Evolutionary conservation across 2,113 vertebrate species (phyloP), one percentile per base, ranked within the genome.

Genomic region (Sinocyclocheilus rhinocerous): DNA sequence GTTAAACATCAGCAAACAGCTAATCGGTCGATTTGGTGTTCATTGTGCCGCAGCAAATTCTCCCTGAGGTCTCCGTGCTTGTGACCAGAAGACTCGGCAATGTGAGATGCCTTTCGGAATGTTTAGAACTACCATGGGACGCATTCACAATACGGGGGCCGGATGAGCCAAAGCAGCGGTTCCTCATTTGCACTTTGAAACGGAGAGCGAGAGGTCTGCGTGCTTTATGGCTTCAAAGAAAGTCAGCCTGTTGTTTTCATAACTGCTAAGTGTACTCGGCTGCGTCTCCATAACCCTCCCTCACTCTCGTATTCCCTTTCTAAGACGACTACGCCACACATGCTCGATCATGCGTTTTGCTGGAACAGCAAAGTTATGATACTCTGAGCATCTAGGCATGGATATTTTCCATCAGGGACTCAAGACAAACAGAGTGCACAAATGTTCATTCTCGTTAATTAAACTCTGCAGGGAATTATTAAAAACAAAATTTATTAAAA

Each of bases 1-100:
- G 39, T 39, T 85, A 11, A 81, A 75, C 90, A 82, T 91, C 93
- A 76, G 90, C 93, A 91, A 93, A 93, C 86, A 92, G 76, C 67
- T 65, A 57, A 83, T 76, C 61, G 75, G 84, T 18, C 73, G 45
- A 26, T 90, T 90, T 3, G n/a, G 72, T 79, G 76, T 36, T 84
- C 80, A 13, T 15, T 26, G n/a, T 50, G 45, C 70, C 1, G 24
- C 50, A 57, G 73, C 85, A 88, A 88, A 85, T 69, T 63, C 70
- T 88, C 45, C 48, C 59, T 3, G 88, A 81, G 87, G 90, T 82
- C 87, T 83, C 2, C 20, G 77, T 67, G 85, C 88, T 84, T 61
- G 91, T 87, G 9, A 42, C 42, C 42, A 8, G 42, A 8, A 42
- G 42, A 42, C 42, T 8, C 42, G 80, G 84, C 78, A 75, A 81